Conservation (phyloP, 1,140 invertebrate genomes). For the Subanguina moxae region DNA sequence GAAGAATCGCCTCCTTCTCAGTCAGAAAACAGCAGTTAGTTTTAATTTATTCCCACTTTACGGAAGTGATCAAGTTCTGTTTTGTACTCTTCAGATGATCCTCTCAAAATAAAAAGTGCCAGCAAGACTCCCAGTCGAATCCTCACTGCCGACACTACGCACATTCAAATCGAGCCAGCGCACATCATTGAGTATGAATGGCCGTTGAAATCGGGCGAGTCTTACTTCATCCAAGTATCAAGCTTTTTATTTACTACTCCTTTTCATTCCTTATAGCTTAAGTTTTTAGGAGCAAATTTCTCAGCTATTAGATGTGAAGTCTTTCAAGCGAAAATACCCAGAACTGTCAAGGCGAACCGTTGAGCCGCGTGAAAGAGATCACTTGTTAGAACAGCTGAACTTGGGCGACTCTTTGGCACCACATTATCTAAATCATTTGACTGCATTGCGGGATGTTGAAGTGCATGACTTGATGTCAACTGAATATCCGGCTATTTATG, state of each 20-base stretch:
- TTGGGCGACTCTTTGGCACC: slow-evolving; percentile 13
- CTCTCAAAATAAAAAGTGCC: neutral
- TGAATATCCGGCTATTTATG: slow-evolving; percentile 34
- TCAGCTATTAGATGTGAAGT: slow-evolving; percentile 33
- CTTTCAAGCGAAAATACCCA: slow-evolving; percentile 44
- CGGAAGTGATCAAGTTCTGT: neutral
- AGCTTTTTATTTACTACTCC: neutral
- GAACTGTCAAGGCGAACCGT: slow-evolving; percentile 27
- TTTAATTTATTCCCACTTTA: neutral
- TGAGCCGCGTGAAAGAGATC: slow-evolving; percentile 32
- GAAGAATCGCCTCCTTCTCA: slow-evolving; percentile 5
- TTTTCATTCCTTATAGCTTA: neutral
- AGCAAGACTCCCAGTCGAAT: slow-evolving; percentile 9
- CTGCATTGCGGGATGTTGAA: slow-evolving; percentile 30
- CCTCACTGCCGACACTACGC: slow-evolving; percentile 14
- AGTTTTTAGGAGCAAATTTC: slow-evolving; percentile 38
- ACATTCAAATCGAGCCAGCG: slow-evolving; percentile 25
- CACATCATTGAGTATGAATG: slow-evolving; percentile 43
- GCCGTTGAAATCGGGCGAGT: slow-evolving; percentile 29
- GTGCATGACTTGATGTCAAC: slow-evolving; percentile 33
- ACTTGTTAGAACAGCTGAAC: slow-evolving; percentile 27
- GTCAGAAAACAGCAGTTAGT: neutral
- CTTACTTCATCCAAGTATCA: slow-evolving; percentile 29
- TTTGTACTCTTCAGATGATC: neutral
- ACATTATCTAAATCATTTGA: slow-evolving; percentile 32